A percentile compares a stretch with the other conserved stretches of the same genome.
Conservation (phyloP, 1,140 invertebrate species). For the Drosophila melanogaster region DNA sequence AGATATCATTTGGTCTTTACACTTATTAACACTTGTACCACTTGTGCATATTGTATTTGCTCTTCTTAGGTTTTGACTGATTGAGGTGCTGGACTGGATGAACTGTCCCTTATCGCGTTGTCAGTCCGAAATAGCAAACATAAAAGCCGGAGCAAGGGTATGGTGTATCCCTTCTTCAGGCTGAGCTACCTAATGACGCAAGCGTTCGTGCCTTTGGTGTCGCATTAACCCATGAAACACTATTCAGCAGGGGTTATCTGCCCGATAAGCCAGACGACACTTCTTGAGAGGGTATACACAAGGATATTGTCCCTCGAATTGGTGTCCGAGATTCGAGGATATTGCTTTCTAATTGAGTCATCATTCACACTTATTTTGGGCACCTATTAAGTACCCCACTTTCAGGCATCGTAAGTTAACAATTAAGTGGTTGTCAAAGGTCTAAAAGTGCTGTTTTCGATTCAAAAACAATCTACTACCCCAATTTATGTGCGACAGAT, state of each 20-base stretch:
- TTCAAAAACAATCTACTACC: not conserved
- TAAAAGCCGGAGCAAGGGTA: constrained; percentile 12
- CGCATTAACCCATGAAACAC: constrained; percentile 33
- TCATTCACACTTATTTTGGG: not conserved
- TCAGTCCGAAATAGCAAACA: constrained; percentile 48
- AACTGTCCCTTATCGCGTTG: constrained; percentile 52
- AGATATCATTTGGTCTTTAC: not conserved
- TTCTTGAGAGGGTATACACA: constrained; percentile 1
- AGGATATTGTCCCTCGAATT: constrained; percentile 14
- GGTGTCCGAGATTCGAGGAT: constrained; percentile 19
- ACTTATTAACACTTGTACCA: not conserved
- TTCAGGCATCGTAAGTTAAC: no score
- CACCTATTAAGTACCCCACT: no score
- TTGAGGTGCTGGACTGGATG: constrained; percentile 64
- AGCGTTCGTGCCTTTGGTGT: constrained; percentile 28
- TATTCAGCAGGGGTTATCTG: constrained; percentile 23
- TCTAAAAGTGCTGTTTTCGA: not conserved
- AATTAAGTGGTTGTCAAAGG: not conserved
- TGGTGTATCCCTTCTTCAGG: not conserved
- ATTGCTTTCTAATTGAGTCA: constrained; percentile 15
- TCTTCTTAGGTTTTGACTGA: constrained; percentile 68
- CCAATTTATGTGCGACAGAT: not conserved
- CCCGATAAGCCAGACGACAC: constrained; percentile 24
- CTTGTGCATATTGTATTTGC: constrained; percentile 57
- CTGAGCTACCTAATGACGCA: constrained; percentile 35